These are phyloP conservation scores for Drosophila demipolita DNA, from an alignment of 2,888 invertebrate genomes.

Conservation along the genomic window DNA sequence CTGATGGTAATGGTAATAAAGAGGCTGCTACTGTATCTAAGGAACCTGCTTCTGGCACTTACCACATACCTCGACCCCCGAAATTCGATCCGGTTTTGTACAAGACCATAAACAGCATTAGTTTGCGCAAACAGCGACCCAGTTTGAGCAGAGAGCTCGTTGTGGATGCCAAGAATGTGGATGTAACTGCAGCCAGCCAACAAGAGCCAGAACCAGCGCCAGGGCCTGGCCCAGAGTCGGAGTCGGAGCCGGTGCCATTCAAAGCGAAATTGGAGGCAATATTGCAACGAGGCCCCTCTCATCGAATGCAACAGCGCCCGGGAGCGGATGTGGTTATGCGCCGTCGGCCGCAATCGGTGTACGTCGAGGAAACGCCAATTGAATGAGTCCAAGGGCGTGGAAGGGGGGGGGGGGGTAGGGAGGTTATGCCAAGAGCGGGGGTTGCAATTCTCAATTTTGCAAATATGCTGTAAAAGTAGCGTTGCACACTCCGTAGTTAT, in stretches of 20 bases:
- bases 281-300: constrained; percentile 80
- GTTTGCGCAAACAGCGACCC: constrained; percentile 70
- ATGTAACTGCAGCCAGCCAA: constrained; percentile 24
- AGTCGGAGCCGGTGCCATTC: constrained; percentile 72
- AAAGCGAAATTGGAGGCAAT: constrained; percentile 82
- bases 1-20: constrained; percentile 7
- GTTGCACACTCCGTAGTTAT: constrained; percentile 28
- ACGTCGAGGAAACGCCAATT: constrained; percentile 57
- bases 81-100: constrained; percentile 83
- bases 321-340: constrained; percentile 58
- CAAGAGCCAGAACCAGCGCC: constrained; percentile 22
- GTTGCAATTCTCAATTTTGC: constrained; percentile 39
- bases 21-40: constrained; percentile 8
- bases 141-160: constrained; percentile 67
- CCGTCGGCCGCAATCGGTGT: constrained; percentile 72
- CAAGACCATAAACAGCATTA: constrained; percentile 80
- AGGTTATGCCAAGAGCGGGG: constrained; percentile 17
- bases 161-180: constrained; percentile 49
- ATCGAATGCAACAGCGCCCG: constrained; percentile 70
- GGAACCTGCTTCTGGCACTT: constrained; percentile 16
- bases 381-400: constrained; percentile 36
- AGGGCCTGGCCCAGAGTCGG: constrained; percentile 22
- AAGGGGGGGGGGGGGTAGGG: not conserved
- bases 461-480: constrained; percentile 45
- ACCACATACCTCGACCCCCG: constrained; percentile 80